Conservation (phyloP, 2,888 invertebrate genomes). For the Cartodere bifasciata region DNA sequence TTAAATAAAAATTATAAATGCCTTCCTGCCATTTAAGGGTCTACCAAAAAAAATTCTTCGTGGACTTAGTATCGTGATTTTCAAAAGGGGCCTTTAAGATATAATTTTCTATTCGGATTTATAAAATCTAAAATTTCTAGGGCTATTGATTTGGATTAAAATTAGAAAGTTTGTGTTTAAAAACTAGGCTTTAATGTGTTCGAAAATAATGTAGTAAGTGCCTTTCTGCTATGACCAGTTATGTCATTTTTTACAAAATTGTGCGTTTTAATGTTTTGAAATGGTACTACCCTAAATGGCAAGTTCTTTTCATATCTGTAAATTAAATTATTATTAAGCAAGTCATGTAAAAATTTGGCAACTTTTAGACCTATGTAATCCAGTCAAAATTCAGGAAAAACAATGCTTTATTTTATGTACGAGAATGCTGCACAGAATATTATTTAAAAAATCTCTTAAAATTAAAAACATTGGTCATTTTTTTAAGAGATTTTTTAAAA, state of each 20-base stretch:
- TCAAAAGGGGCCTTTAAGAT: conserved; percentile 36
- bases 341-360: neutral
- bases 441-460: too few species aligned
- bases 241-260: conserved; percentile 35
- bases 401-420: conserved; percentile 37
- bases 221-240: conserved; percentile 61
- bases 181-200: conserved; percentile 62
- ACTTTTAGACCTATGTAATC: conserved; percentile 16
- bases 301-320: conserved; percentile 40
- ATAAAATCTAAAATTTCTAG: neutral
- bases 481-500: too few species aligned
- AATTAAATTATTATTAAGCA: neutral
- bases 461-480: too few species aligned
- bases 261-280: conserved; percentile 34
- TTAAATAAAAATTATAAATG: conserved; percentile 40
- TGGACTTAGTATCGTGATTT: conserved; percentile 34
- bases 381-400: conserved; percentile 33
- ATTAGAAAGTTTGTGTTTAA: conserved; percentile 22
- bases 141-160: neutral
- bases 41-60: conserved; percentile 37
- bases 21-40: conserved; percentile 52
- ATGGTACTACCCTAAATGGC: conserved; percentile 71
- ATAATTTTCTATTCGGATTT: conserved; percentile 26
- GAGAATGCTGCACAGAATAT: conserved; percentile 31
- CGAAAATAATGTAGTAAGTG: conserved; percentile 69